Conservation (phyloP, 2,113 vertebrate genomes). For the Ptilonorhynchus violaceus region DNA sequence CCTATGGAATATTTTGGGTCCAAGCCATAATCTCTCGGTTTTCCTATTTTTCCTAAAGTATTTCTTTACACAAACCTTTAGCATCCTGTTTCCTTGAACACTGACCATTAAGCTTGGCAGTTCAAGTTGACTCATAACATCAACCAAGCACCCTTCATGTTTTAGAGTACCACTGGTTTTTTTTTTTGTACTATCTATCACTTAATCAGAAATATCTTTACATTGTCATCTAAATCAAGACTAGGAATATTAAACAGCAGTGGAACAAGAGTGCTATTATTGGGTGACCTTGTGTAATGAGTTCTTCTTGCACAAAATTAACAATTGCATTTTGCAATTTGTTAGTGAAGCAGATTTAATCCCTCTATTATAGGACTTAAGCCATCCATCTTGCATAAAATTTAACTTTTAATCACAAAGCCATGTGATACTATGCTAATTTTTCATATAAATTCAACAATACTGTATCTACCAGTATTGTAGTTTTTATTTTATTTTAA, state of each 20-base stretch:
- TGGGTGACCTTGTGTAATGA: conserved; percentile 24
- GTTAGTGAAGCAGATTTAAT: not conserved
- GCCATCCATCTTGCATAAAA: not conserved
- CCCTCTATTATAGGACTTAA: not conserved
- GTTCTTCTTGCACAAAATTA: conserved; percentile 17
- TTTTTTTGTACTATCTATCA: not conserved
- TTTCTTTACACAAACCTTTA: not conserved
- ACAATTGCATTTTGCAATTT: conserved; percentile 1
- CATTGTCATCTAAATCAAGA: conserved; percentile 7
- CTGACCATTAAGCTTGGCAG: too few relatives aligned
- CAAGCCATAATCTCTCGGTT: not conserved
- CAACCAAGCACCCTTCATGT: not conserved
- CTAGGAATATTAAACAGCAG: conserved; percentile 14
- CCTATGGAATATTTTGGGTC: not conserved
- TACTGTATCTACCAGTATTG: not conserved
- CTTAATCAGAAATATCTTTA: conserved; percentile 14
- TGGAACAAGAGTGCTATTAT: not conserved
- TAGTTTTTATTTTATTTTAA: not conserved
- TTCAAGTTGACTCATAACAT: not conserved
- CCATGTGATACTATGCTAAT: not conserved
- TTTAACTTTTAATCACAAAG: not conserved
- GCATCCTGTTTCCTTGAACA: not conserved
- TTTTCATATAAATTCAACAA: not conserved
- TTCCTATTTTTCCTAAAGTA: not conserved
- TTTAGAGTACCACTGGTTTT: not conserved